These are phyloP conservation scores for Prietella phreatophila DNA, from an alignment of 2,113 vertebrate genomes.

Conservation along the genomic window DNA sequence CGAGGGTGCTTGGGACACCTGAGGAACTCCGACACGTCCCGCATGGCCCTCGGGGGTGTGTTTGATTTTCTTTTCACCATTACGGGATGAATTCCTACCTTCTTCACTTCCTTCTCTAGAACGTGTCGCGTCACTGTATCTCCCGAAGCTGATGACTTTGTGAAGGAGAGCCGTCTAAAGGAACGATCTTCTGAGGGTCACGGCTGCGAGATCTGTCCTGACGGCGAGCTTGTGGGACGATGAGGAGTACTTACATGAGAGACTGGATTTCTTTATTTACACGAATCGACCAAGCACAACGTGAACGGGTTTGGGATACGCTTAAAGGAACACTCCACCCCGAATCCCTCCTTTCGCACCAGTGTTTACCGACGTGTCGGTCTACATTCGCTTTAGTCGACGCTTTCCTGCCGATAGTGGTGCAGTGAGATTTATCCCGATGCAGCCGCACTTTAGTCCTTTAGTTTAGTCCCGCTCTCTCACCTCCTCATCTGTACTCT, in stretches of 20 bases:
- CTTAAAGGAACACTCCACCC: neutral
- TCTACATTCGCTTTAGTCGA: neutral
- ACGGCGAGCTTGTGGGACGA: neutral
- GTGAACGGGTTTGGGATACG: neutral
- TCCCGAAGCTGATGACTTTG: constrained; percentile 1
- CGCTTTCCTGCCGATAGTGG: neutral
- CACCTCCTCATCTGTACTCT: neutral
- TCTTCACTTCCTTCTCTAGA: neutral
- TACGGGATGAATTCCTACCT: neutral
- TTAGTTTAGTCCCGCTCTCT: neutral
- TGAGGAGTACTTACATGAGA: neutral
- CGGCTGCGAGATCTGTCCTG: neutral
- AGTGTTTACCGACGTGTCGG: neutral
- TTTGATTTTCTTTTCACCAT: constrained; percentile 16
- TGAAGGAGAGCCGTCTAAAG: neutral
- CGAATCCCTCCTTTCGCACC: neutral
- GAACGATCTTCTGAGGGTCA: constrained; percentile 20
- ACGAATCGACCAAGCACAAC: constrained; percentile 43
- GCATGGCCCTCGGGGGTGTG: neutral
- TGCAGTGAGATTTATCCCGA: neutral
- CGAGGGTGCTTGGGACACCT: neutral
- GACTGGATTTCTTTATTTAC: constrained; percentile 31
- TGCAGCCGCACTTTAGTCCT: neutral
- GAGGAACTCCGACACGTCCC: neutral
- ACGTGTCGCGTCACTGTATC: neutral